Evolutionary conservation across 2,797 vertebrate species (phyloP).

Genomic region (Chelon auratus): DNA sequence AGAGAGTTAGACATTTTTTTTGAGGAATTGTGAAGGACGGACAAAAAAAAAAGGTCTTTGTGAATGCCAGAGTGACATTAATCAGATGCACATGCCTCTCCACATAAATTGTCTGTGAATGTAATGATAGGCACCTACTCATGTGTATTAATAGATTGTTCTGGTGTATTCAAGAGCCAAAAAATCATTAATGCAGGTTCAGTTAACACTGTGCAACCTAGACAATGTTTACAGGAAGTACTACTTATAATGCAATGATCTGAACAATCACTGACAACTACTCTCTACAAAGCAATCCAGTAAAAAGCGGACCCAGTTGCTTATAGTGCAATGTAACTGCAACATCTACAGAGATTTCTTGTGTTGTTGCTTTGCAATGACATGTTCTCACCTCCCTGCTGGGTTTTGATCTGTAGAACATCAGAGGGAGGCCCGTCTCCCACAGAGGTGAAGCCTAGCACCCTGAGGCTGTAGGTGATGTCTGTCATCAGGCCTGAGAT

Average conservation of each 20-base stretch:
- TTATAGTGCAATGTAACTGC: not conserved
- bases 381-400: slow-evolving; percentile 89
- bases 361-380: not conserved
- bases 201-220: not conserved
- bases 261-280: too few species aligned
- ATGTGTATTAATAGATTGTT: too few species aligned
- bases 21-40: too few species aligned
- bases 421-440: slow-evolving; percentile 94
- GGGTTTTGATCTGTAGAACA: slow-evolving; percentile 94
- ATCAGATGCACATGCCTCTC: not conserved
- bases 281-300: not conserved
- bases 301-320: not conserved
- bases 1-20: too few species aligned
- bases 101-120: too few species aligned
- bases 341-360: not conserved
- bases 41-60: too few species aligned
- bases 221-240: too few species aligned
- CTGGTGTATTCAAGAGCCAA: not conserved
- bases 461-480: slow-evolving; percentile 93
- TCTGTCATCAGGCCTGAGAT: slow-evolving; percentile 90
- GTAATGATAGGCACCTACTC: too few species aligned
- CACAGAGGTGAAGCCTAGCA: slow-evolving; percentile 94
- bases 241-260: too few species aligned
- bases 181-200: not conserved
- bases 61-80: not conserved